Evolutionary conservation across 1,140 invertebrate genomes (phyloP).

Genomic region (Amphibalanus amphitrite): DNA sequence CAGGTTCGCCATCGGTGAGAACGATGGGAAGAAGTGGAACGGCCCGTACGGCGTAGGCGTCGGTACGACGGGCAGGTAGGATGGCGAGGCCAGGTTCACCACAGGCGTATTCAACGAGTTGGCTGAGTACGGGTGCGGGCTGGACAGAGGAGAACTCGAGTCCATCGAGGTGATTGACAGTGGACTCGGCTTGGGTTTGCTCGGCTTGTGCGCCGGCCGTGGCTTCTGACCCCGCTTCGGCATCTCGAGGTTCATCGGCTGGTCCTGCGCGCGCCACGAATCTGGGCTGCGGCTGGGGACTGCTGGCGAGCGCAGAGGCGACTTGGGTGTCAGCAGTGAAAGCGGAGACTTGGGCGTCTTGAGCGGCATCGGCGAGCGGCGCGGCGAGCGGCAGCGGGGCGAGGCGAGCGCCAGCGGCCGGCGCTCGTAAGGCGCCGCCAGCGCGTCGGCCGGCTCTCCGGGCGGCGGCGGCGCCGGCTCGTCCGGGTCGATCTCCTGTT

Average conservation of each 20-base stretch:
- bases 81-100: slow-evolving; percentile 20
- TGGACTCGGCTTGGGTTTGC: slow-evolving; percentile 19
- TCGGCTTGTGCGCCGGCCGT: neutral
- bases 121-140: slow-evolving; percentile 17
- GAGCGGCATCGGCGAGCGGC: slow-evolving; percentile 1
- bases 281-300: neutral
- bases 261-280: neutral
- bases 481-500: neutral
- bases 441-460: neutral
- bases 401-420: slow-evolving; percentile 2
- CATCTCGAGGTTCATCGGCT: slow-evolving; percentile 11
- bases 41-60: slow-evolving; percentile 18
- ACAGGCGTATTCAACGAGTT: slow-evolving; percentile 18
- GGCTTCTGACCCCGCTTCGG: neutral
- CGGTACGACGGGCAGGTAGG: slow-evolving; percentile 14
- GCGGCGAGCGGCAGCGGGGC: slow-evolving; percentile 4
- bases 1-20: slow-evolving; percentile 6
- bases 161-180: slow-evolving; percentile 17
- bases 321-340: neutral
- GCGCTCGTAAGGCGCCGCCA: slow-evolving; percentile 2
- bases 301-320: neutral
- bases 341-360: neutral
- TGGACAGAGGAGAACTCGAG: slow-evolving; percentile 15
- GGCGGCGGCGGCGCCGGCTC: neutral
- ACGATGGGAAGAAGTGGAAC: slow-evolving; percentile 19